Conservation (phyloP, 2,113 vertebrate genomes). For the Nyctereutes procyonoides region DNA sequence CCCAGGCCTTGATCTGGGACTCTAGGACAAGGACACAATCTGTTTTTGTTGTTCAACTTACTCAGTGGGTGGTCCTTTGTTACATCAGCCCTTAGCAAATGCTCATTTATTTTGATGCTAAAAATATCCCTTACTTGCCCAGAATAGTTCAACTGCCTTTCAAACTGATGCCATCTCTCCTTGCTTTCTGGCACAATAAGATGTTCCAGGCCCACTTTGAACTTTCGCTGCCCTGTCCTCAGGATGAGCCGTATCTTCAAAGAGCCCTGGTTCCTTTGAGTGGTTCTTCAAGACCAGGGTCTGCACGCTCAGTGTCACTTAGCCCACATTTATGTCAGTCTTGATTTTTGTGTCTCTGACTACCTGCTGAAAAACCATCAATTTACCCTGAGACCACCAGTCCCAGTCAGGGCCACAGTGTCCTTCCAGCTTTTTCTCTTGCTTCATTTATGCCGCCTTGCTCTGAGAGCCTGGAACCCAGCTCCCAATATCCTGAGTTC, state of each 20-base stretch:
- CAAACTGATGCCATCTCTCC: background rate
- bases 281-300: background rate
- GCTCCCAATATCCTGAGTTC: background rate
- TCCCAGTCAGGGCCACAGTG: background rate
- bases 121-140: background rate
- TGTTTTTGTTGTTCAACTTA: background rate
- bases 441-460: too few relatives aligned
- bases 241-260: background rate
- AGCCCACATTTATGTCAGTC: accelerated
- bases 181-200: background rate
- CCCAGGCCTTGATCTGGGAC: background rate
- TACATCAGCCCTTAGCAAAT: background rate
- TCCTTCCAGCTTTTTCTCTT: background rate
- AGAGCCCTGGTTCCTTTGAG: background rate
- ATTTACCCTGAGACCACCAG: background rate
- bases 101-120: background rate
- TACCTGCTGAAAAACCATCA: background rate
- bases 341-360: background rate
- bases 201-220: background rate
- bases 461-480: background rate
- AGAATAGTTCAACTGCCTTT: background rate
- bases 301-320: background rate
- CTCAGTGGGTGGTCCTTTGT: background rate
- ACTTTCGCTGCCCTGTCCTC: background rate
- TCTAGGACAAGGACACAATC: background rate